Evolutionary conservation across 2,113 vertebrate species (phyloP), one percentile per base, ranked within the genome.

Genomic region (Nyctereutes procyonoides): DNA sequence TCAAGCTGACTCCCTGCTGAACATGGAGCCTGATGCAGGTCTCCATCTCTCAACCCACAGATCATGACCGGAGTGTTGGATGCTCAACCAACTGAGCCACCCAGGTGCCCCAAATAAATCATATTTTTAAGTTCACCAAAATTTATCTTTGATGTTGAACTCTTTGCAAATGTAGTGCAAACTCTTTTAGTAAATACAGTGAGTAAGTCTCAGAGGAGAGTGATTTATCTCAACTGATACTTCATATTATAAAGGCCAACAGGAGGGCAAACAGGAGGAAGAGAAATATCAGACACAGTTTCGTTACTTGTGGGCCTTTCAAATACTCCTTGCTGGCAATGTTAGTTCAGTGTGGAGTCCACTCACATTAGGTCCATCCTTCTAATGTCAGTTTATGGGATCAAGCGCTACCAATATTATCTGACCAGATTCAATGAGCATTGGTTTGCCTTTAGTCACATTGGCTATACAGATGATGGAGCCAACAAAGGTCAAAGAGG

Each of bases 81-180:
- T 17, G n/a, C 17, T 69, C 67, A 69, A 35, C 16, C 10, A 9
- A 69, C 67, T 35, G 67, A 69, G 32, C n/a, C 32, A 69, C 67
- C 67, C 32, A 69, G 17, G 67, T 69, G 67, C n/a, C 32, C 67
- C 10, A 17, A 71, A n/a, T 85, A 83, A 83, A 58, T 93, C 76
- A 38, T 30, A 24, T 77, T 96, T 94, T 92, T 73, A 81, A 82
- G 53, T 83, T 93, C 69, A 53, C 30, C 11, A 74, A 71, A 91
- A 85, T 48, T 88, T 80, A 65, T 69, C 62, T 95, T 91, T 80
- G 32, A 74, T 80, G 5, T 74, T 77, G n/a, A 95, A 92, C 28
- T 94, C 14, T 93, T 60, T 82, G 67, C 32, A 89, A 92, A 96
- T 82, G 32, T 8, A 77, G 11, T 38, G 28, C 24, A 58, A 90